Evolutionary conservation across 2,113 vertebrate species (phyloP), one percentile per base, ranked within the genome.

Genomic region (Apeltes quadracus): DNA sequence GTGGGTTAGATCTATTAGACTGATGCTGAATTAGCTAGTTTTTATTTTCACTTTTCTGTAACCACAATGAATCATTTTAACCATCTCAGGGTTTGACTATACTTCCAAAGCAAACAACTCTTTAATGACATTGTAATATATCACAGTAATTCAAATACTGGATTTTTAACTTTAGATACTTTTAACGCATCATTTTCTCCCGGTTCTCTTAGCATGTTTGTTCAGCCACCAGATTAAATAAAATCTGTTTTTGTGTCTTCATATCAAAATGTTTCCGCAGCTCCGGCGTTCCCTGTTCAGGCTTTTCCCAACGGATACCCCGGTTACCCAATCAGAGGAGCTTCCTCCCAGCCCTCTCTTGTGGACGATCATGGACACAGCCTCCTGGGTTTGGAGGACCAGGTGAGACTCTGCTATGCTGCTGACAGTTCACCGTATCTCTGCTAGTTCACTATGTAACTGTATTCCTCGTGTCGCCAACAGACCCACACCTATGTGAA

Each of bases 401-500:
- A 98, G 95, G 98, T 98, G 88, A 80, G 71, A 68, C n/a, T 18
- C 55, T 25, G 32, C 32, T 5, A 2, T 59, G 32, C 4, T 1
- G 1, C 8, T 55, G 5, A 27, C 3, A 39, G 41, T 39, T 48
- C 13, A 10, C 7, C 15, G 16, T 41, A 10, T 55, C 27, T 15
- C 27, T 57, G 7, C 32, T 34, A 14, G 14, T 56, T 57, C 50
- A 50, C 56, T 22, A 1, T 66, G 29, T 76, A 18, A 76, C 23
- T 18, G 27, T 59, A 5, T 38, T 39, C 67, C 25, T 64, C 2
- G 70, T 58, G 56, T 12, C 36, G 39, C 58, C 64, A 46, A 55
- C 92, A 99, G 98, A 95, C 96, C 69, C 98, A 99, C 92, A 99
- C 97, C 41, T 99, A 99, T 57, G 96, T 99, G 78, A 99, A 98